These are phyloP conservation scores for Myrmecophaga tridactyla DNA, from an alignment of 2,113 vertebrate genomes.

Conservation along the genomic window DNA sequence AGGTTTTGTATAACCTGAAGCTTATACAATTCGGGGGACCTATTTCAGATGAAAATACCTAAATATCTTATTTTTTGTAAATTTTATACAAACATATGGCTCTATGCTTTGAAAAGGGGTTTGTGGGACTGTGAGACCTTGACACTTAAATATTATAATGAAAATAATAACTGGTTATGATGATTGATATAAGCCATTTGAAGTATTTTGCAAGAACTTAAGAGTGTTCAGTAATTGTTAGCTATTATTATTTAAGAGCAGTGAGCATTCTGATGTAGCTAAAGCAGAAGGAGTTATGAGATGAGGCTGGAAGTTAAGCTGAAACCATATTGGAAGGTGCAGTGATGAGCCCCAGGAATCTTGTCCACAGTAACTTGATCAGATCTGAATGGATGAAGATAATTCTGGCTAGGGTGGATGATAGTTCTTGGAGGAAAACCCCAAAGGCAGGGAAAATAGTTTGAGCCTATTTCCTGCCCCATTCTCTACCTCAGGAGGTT, in stretches of 20 bases:
- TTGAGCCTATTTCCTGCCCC: neutral
- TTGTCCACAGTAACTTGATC: neutral
- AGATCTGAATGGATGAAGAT: neutral
- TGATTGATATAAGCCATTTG: neutral
- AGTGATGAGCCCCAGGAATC: neutral
- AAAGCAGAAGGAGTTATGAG: neutral
- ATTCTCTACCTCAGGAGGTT: fast-evolving
- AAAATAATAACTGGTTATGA: too few relatives aligned
- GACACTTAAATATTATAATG: neutral
- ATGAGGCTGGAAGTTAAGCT: neutral
- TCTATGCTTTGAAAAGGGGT: neutral
- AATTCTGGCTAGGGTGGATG: neutral
- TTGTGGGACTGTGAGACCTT: neutral
- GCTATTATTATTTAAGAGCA: neutral
- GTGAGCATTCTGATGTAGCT: neutral
- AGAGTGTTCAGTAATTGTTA: neutral
- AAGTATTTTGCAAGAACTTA: neutral
- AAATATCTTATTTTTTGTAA: neutral
- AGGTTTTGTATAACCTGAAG: neutral
- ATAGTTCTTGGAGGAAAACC: neutral
- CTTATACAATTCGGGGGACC: neutral
- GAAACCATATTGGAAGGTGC: neutral
- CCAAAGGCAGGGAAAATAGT: neutral
- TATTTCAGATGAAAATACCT: neutral
- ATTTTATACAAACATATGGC: neutral